Evolutionary conservation across 2,797 vertebrate genomes (phyloP), one percentile per base, ranked within the genome.

Genomic region (Stomatorhinus walkeri): DNA sequence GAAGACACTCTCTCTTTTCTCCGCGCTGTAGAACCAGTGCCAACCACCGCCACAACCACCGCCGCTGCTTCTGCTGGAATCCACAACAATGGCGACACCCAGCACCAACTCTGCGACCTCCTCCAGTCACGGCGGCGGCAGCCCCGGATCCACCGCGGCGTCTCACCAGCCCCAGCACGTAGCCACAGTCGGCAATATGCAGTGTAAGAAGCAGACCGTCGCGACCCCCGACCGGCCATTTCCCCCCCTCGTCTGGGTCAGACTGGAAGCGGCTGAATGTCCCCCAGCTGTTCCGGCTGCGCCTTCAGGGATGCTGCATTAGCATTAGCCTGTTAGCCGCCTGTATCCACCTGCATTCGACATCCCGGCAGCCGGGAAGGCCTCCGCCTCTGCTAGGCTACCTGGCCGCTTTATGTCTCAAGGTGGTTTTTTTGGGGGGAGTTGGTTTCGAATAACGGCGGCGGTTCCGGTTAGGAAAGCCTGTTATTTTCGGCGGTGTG

Each of bases 1-100:
- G 95, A 95, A 95, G 94, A 93, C 94, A 93, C 94, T 92, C 91
- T 46, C 87, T 76, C 52, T 40, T 49, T 61, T 24, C 84, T 88
- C 59, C 88, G 89, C 95, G 95, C 93, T 40, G 76, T 94, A 93
- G 84, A 24, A 12, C 24, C 84, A 9, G 5, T 48, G n/a, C 46
- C n/a, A 49, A 24, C 46, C 49, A 84, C 46, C 2, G 24, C n/a
- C 22, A 22, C 81, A 40, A 49, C 81, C 49, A 54, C 51, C 14
- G 81, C 46, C 22, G 22, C 83, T 89, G 95, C 96, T 93, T 96
- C 96, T 95, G 95, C 95, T 96, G 94, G 95, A 95, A 93, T 94
- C 94, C 95, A 93, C 94, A 95, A 96, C 96, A 97, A 98, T 98
- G 97, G 98, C 97, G 97, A 97, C 97, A 96, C 97, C 97, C 81